phyloP scores from a whole-genome alignment of 2,113 vertebrate genomes.

The Spizaetus ornatus region DNA sequence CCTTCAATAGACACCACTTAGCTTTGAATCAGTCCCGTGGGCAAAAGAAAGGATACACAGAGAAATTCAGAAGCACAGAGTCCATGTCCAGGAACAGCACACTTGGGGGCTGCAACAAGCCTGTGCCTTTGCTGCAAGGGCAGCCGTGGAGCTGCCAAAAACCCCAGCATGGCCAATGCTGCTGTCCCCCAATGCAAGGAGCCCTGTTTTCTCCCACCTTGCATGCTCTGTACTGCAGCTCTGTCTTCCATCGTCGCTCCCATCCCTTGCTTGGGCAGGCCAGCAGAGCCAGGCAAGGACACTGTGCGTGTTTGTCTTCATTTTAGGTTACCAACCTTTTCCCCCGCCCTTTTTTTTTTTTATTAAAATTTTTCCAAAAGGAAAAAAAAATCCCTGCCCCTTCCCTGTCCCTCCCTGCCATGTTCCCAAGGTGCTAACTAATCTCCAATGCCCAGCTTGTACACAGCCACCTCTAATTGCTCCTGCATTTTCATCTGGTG shows the following conservation, averaged over 20 bases:
- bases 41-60: background rate
- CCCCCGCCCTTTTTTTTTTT: background rate
- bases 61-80: background rate
- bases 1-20: background rate
- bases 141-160: background rate
- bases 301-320: background rate
- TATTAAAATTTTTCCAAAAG: slow-evolving; percentile 33
- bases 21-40: background rate
- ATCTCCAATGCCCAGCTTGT: slow-evolving; percentile 84
- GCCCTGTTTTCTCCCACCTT: background rate
- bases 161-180: fast-evolving
- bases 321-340: slow-evolving; percentile 48
- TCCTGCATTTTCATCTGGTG: slow-evolving; percentile 87
- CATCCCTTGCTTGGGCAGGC: background rate
- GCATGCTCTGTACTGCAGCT: background rate
- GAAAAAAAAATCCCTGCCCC: background rate
- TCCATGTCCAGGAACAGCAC: background rate
- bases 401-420: slow-evolving; percentile 70
- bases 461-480: slow-evolving; percentile 88
- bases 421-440: slow-evolving; percentile 86
- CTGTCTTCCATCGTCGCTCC: background rate
- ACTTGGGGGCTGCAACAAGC: background rate
- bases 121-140: background rate
- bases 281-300: background rate
- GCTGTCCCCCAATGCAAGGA: fast-evolving